Base-by-base conservation (phyloP, 2,797 vertebrate species). In the Protonibea diacanthus region DNA sequence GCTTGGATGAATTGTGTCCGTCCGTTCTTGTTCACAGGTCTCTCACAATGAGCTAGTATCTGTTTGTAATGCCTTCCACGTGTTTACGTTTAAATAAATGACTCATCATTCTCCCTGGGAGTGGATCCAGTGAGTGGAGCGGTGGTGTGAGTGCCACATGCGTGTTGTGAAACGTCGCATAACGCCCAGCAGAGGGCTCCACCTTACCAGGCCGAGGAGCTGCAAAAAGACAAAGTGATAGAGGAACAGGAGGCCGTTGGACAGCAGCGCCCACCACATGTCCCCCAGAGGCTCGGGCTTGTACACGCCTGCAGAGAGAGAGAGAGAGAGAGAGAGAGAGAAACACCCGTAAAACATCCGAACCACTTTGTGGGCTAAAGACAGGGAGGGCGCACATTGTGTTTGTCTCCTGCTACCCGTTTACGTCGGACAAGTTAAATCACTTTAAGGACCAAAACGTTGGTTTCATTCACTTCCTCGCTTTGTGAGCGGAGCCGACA, bases 151-250 rank as follows among this genome's bases (percentile, higher is more conserved):
- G 40, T 5, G 9, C n/a, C 20, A 18, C 65, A 20, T 1, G 8
- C 2, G 2, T 49, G 56, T 4, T 2, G 9, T 78, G 82, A 52
- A 74, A 18, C 88, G 38, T 38, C 9, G n/a, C 0, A 3, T 0
- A 40, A 15, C 1, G 62, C 1, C 91, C 94, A 93, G 90, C 85
- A 94, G 93, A 63, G 89, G 91, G 88, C 90, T 82, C 78, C 27
- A 51, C 86, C 97, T 95, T 94, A 99, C 98, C 97, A 99, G 87
- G 90, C 97, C 98, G 80, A 99, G 96, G 71, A 95, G 86, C 92
- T 99, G 98, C 89, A 99, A 90, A 93, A 99, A 90, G 88, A 95
- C 91, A 82, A 99, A 99, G 89, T 99, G 98, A 86, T 99, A 99
- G 72, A 99, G 95, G 94, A 99, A 99, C 91, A 99, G 97, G 87